phyloP scores from a whole-genome alignment of 2,888 invertebrate genomes.

The Spicauda simplicius region DNA sequence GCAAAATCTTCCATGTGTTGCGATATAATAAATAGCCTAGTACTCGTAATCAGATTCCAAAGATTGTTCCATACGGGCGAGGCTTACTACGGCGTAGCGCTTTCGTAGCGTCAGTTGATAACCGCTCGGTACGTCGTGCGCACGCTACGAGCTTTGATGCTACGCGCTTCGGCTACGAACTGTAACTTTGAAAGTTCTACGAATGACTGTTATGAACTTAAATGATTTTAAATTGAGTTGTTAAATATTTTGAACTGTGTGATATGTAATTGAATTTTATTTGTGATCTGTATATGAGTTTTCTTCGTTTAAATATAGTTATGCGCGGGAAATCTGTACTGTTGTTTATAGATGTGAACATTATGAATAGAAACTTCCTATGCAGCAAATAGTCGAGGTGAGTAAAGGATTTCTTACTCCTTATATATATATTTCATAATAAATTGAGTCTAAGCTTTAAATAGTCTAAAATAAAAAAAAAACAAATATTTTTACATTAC shows the following conservation, averaged over 20 bases:
- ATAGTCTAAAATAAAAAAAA: too few relatives aligned
- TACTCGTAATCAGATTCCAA: conserved; percentile 1
- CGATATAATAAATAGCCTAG: conserved; percentile 7
- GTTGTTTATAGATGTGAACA: background rate
- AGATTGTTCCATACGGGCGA: conserved; percentile 15
- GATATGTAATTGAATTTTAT: background rate
- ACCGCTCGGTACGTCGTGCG: conserved; percentile 60
- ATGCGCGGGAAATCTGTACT: conserved; percentile 5
- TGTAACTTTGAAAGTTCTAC: conserved; percentile 45
- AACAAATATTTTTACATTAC: too few relatives aligned
- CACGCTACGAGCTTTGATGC: conserved; percentile 53
- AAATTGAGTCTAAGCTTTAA: too few relatives aligned
- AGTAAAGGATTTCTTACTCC: background rate
- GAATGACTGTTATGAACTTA: conserved; percentile 3
- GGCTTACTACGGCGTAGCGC: conserved; percentile 57
- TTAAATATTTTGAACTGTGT: conserved; percentile 9
- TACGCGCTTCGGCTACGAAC: conserved; percentile 43
- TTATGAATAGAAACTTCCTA: background rate
- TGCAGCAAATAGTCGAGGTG: conserved; percentile 16
- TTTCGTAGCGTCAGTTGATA: conserved; percentile 68
- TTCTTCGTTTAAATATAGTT: conserved; percentile 2
- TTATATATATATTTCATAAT: too few relatives aligned
- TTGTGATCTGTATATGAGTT: background rate
- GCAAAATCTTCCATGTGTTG: background rate
- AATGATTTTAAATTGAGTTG: background rate